Percentiles rank a stretch among this genome's conserved stretches.
Evolutionary conservation across 2,888 invertebrate species (phyloP).

Genomic region (Sthenelais limicola): DNA sequence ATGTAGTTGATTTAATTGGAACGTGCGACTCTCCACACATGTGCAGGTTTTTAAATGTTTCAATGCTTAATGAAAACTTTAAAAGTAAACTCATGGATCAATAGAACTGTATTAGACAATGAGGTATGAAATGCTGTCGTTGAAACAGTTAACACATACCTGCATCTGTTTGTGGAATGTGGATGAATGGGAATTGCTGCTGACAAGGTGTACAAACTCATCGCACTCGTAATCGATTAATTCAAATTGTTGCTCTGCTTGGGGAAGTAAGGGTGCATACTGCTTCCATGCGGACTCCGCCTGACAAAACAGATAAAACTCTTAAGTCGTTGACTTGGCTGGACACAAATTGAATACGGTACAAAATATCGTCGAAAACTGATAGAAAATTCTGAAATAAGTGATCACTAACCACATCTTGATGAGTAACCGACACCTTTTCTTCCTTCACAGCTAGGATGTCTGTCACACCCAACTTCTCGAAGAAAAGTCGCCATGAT

Average conservation of each 20-base stretch:
- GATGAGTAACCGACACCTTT: slow-evolving; percentile 51
- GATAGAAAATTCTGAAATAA: no score
- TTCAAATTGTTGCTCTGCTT: slow-evolving; percentile 44
- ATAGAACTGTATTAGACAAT: no score
- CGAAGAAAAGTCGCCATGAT: slow-evolving; percentile 65
- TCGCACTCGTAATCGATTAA: slow-evolving; percentile 56
- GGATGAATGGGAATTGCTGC: slow-evolving; percentile 44
- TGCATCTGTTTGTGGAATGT: slow-evolving; percentile 58
- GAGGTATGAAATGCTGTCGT: no score
- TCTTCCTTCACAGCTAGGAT: slow-evolving; percentile 57
- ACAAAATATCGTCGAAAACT: no score
- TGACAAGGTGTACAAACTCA: slow-evolving; percentile 61
- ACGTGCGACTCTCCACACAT: no score
- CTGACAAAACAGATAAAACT: no score
- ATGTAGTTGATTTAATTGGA: no score
- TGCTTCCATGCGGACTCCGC: background rate
- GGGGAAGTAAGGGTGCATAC: background rate
- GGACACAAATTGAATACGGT: no score
- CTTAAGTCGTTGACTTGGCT: no score
- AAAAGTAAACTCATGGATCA: no score
- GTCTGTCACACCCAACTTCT: slow-evolving; percentile 62
- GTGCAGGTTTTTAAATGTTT: no score
- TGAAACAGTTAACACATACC: background rate
- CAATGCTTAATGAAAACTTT: no score
- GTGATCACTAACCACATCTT: slow-evolving; percentile 52